Conservation (phyloP, 2,113 vertebrate species). For the Agapornis roseicollis region DNA sequence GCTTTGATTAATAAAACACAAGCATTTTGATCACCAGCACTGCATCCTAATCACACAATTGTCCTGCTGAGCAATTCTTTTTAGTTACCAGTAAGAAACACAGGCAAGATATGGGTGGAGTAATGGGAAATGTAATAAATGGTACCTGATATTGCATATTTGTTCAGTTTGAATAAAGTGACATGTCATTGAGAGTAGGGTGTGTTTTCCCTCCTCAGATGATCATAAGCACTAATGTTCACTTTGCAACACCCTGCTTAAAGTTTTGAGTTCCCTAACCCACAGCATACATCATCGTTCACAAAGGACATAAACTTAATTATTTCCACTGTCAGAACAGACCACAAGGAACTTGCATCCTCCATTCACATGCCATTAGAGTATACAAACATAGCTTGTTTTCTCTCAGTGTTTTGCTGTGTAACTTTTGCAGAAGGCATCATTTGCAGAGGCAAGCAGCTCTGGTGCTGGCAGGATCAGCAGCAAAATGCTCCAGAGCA, state of each 20-base stretch:
- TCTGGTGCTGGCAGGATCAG: background rate
- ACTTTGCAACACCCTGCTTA: background rate
- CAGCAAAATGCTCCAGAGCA: background rate
- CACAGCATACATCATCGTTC: background rate
- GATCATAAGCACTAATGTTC: background rate
- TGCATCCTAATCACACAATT: background rate
- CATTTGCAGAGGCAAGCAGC: background rate
- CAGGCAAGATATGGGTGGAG: background rate
- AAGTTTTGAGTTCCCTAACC: background rate
- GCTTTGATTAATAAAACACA: slow-evolving; percentile 13
- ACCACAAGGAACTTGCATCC: background rate
- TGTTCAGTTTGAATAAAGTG: background rate
- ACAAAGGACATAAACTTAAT: background rate
- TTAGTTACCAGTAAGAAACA: background rate
- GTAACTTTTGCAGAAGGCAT: background rate
- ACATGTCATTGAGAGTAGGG: background rate
- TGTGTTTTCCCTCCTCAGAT: accelerated
- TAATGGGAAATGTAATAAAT: background rate
- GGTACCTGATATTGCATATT: background rate
- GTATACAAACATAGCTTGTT: background rate
- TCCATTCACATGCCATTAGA: background rate
- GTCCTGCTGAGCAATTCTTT: background rate
- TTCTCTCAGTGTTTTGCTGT: background rate
- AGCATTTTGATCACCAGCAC: background rate
- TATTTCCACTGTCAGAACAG: background rate